Base-by-base conservation (phyloP, 2,797 vertebrate genomes). In the Gymnoscopelus microlampas region DNA sequence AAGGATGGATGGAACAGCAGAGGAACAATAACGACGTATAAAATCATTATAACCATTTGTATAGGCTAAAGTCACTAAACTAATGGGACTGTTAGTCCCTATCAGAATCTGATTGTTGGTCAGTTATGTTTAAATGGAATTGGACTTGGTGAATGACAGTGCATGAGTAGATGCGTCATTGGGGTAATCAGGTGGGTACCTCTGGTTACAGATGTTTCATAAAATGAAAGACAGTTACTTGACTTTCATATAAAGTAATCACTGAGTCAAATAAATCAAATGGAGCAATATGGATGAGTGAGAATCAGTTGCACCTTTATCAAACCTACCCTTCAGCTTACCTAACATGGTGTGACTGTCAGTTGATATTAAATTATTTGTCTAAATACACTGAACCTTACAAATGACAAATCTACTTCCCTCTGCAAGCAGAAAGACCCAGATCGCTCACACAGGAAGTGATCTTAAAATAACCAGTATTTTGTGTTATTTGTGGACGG, bases 401-500 rank as follows among this genome's bases (percentile, higher is more conserved):
- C 49, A n/a, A n/a, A 50, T 50, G 49, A 50, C 14, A 50, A 5
- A 50, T n/a, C 49, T 50, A 3, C 2, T n/a, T 2, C 14, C 8
- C 9, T 49, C 13, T 5, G n/a, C 50, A 4, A 23, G 14, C 47
- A 59, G 19, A 24, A 2, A 29, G 29, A 57, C 49, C 53, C 14
- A 54, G 23, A 14, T 49, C 7, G 13, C 15, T 11, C 26, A 13
- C 39, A 54, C 14, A 1, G 15, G 35, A 55, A 58, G 62, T 19
- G 3, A 24, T 44, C 49, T 47, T 54, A 70, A 74, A 69, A 67
- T 78, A 72, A 24, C 32, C 6, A 3, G 23, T 29, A 51, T 47
- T 73, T 71, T 65, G 66, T 77, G 44, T 71, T 81, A 84, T 80
- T 81, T 84, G 76, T 79, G 54, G 79, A 77, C 51, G 23, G 13